Conservation (phyloP, 1,140 invertebrate genomes). For the Ceratosolen fusciceps region DNA sequence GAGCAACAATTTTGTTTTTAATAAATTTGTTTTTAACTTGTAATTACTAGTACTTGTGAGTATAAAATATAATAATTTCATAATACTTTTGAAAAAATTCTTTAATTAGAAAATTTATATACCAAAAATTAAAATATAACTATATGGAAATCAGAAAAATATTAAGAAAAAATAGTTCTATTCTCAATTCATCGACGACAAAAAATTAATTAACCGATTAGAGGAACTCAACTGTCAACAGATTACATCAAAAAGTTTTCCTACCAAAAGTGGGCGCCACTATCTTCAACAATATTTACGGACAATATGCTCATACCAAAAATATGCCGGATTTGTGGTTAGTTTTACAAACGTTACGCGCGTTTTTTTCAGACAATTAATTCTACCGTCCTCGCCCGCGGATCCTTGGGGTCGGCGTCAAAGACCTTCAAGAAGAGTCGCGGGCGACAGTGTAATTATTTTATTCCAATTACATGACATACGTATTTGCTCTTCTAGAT, state of each 20-base stretch:
- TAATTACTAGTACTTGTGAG: too few relatives aligned
- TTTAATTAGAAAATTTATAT: too few relatives aligned
- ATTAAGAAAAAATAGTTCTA: too few relatives aligned
- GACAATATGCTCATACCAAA: not conserved
- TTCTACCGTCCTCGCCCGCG: not conserved
- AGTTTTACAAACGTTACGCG: not conserved
- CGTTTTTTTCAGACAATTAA: constrained; percentile 5
- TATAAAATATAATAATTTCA: too few relatives aligned
- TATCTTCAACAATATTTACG: not conserved
- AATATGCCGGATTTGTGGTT: constrained; percentile 44
- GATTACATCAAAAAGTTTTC: not conserved
- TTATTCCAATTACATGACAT: not conserved
- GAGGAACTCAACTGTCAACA: too few relatives aligned
- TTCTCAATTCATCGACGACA: too few relatives aligned
- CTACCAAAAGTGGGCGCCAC: not conserved
- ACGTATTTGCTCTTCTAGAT: not conserved
- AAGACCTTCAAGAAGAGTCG: not conserved
- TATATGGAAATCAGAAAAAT: too few relatives aligned
- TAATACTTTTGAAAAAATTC: too few relatives aligned
- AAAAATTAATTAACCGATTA: too few relatives aligned
- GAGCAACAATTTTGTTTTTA: too few relatives aligned
- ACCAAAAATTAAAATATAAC: too few relatives aligned
- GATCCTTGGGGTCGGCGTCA: not conserved
- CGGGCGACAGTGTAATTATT: not conserved
- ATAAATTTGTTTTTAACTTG: too few relatives aligned